Evolutionary conservation across 2,797 vertebrate genomes (phyloP), one percentile per base, ranked within the genome.

Genomic region (Mormyrus proboscirostris): DNA sequence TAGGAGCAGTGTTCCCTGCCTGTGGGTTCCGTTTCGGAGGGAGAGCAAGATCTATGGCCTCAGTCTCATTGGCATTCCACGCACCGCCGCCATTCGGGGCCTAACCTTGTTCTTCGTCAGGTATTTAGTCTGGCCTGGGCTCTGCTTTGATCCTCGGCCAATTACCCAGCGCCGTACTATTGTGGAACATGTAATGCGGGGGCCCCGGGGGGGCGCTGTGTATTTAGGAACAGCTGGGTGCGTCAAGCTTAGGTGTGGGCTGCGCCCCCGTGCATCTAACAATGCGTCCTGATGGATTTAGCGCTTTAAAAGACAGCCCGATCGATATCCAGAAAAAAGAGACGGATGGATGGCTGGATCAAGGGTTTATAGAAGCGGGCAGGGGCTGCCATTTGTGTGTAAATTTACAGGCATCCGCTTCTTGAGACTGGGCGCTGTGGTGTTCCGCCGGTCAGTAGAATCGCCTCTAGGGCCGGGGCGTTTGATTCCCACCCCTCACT

Each of bases 141-240:
- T 94, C 94, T 93, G 91, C 94, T 94, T 90, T 93, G 93, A 95
- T 95, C 93, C 93, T 92, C 91, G 90, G 92, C 92, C 94, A 95
- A 94, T 95, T 95, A 95, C 92, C 93, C 93, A 91, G 88, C 1
- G 90, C 90, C 90, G 91, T 92, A 91, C 92, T 93, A 93, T 92
- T 90, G 92, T 89, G 89, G 90, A 92, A 83, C 90, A 47, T 90
- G 92, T 91, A 94, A 92, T 91, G 88, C 89, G 0, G 90, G 90
- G 93, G 93, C 94, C 91, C 91, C 44, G 41, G 50, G 25, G 22
- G 51, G 93, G 91, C 91, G 90, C 90, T 9, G 86, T 38, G 89
- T 88, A 88, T 90, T 88, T 90, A 53, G 55, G 41, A 90, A 79
- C 41, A 57, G 65, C 50, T 89, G 41, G 73, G 88, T 90, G 62